Conservation (phyloP, 2,888 invertebrate genomes). For the Orchestes rusci region DNA sequence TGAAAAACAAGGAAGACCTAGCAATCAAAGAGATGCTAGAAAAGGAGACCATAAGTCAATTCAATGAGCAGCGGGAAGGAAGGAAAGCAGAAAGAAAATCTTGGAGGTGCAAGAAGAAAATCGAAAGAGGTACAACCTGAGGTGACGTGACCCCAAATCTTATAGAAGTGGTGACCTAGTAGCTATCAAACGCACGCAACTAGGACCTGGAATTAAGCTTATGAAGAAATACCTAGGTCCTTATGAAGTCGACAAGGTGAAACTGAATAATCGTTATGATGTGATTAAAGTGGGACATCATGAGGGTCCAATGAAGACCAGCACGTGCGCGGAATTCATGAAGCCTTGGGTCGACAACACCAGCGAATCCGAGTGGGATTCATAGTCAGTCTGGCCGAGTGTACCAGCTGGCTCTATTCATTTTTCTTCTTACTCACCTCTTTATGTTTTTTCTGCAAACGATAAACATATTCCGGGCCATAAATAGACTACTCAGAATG, state of each 20-base stretch:
- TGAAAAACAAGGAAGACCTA: slow-evolving; percentile 28
- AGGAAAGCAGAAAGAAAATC: slow-evolving; percentile 19
- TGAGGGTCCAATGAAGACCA: slow-evolving; percentile 15
- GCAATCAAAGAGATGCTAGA: slow-evolving; percentile 33
- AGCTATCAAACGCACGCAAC: slow-evolving; percentile 38
- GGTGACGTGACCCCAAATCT: slow-evolving; percentile 23
- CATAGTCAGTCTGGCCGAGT: slow-evolving; percentile 16
- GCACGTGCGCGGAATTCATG: slow-evolving; percentile 23
- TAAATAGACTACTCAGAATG: too few species aligned
- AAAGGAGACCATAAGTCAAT: too few species aligned
- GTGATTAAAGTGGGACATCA: too few species aligned
- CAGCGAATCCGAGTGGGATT: slow-evolving; percentile 17
- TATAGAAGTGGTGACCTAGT: slow-evolving; percentile 31
- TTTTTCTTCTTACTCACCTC: too few species aligned
- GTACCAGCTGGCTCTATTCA: too few species aligned
- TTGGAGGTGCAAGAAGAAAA: slow-evolving; percentile 28
- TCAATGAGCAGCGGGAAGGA: slow-evolving; percentile 21
- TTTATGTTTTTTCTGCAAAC: too few species aligned
- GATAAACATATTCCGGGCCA: too few species aligned
- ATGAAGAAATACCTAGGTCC: slow-evolving; percentile 36
- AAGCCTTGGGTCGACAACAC: slow-evolving; percentile 20
- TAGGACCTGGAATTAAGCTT: slow-evolving; percentile 36
- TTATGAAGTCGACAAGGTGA: slow-evolving; percentile 21
- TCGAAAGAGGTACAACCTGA: slow-evolving; percentile 25
- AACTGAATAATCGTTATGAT: slow-evolving; percentile 35